Base-by-base conservation (phyloP, 2,113 vertebrate genomes). In the Bufo gargarizans region DNA sequence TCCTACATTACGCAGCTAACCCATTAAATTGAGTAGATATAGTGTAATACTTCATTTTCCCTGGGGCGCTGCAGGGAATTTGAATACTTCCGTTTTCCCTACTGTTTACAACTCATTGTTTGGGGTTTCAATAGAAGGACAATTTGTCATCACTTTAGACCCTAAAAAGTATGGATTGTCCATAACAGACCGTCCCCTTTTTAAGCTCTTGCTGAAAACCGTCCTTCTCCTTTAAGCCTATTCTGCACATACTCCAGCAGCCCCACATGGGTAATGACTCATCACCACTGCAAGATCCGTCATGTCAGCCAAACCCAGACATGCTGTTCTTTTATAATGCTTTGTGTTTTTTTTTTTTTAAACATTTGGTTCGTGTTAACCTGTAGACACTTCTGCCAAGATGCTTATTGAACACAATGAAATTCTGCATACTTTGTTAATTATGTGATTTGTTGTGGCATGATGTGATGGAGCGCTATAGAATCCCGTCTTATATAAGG, bases 201-300 rank as follows among this genome's bases (percentile, higher is more conserved):
- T 65, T 61, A 61, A 65, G 61, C 5, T 11, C 6, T 22, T 1
- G 22, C 63, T 72, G 14, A 45, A 45, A 47, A 72, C 56, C 17
- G 4, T 16, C 22, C 78, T 61, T 61, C 47, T 7, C 47, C 63
- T 71, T 55, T 84, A 55, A 55, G 11, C 13, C 8, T 19, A 6
- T 20, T 74, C 3, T 56, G 17, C 12, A 20, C 20, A 7, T 55
- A 7, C 50, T 17, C 47, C 63, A n/a, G 49, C 81, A 55, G 43
- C 14, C 33, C 33, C 50, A 33, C 63, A 71, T 50, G 49, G 53
- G 82, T 84, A 49, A 69, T 84, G 63, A 83, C 63, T 83, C 82
- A 69, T 83, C 45, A 83, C 19, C 47, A 83, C 63, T 33, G 63
- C 63, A 84, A 55, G 82, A 84, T 43, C n/a, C 47, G 47, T 83